A percentile compares a stretch with the other conserved stretches of the same genome.
These are phyloP conservation scores for Atrina japonica DNA, from an alignment of 2,888 invertebrate species.

Conservation along the genomic window DNA sequence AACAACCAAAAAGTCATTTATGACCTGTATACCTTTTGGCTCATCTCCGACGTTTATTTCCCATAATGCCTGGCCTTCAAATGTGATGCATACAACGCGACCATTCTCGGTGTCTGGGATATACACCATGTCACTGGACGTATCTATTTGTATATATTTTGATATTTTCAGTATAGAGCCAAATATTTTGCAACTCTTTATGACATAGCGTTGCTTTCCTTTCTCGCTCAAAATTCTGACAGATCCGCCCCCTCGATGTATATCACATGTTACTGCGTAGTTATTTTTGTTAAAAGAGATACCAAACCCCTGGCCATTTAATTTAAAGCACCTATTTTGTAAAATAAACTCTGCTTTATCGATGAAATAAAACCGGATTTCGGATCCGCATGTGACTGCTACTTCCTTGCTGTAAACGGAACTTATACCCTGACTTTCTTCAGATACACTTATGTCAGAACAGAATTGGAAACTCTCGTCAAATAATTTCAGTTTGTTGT, in stretches of 20 bases:
- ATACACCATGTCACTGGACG: slow-evolving; percentile 10
- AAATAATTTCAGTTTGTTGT: slow-evolving; percentile 20
- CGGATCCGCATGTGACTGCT: slow-evolving; percentile 20
- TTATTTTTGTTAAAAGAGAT: slow-evolving; percentile 19
- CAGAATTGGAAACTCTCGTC: slow-evolving; percentile 20
- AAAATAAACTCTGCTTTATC: slow-evolving; percentile 18
- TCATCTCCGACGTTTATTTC: slow-evolving; percentile 1
- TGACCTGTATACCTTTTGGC: not conserved
- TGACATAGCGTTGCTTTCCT: slow-evolving; percentile 29
- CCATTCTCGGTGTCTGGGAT: slow-evolving; percentile 17
- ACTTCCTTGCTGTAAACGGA: slow-evolving; percentile 26
- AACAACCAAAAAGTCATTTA: slow-evolving; percentile 6
- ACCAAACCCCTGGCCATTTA: slow-evolving; percentile 24
- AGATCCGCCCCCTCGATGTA: not conserved
- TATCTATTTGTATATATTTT: slow-evolving; percentile 14
- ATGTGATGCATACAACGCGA: slow-evolving; percentile 17
- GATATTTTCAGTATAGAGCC: slow-evolving; percentile 17
- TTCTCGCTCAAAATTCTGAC: slow-evolving; percentile 18
- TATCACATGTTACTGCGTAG: slow-evolving; percentile 22
- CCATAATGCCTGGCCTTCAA: slow-evolving; percentile 24
- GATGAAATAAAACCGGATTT: slow-evolving; percentile 20
- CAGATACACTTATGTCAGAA: slow-evolving; percentile 8
- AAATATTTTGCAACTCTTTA: slow-evolving; percentile 19
- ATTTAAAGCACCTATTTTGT: slow-evolving; percentile 25
- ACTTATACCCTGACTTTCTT: slow-evolving; percentile 20